Evolutionary conservation across 2,113 vertebrate genomes (phyloP).

Genomic region (Nematolebias whitei): DNA sequence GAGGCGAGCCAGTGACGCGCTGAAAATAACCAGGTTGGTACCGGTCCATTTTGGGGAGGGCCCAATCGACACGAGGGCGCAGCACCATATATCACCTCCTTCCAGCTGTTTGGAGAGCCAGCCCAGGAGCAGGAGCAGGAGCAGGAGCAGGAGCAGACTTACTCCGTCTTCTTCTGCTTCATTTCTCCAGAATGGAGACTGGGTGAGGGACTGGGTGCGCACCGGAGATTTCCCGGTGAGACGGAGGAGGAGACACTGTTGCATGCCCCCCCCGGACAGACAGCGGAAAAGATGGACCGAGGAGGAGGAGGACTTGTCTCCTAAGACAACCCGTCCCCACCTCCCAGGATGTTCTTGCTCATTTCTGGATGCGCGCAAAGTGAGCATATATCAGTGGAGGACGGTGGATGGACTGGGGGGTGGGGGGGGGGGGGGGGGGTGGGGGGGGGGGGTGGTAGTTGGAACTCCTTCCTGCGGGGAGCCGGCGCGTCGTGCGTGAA

Average conservation of each 20-base stretch:
- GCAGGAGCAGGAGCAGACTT: slow-evolving; percentile 21
- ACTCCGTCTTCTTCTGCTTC: neutral
- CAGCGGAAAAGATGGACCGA: slow-evolving; percentile 33
- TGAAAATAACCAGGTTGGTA: slow-evolving; percentile 78
- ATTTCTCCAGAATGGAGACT: slow-evolving; percentile 52
- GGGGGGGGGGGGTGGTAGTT: too few relatives aligned
- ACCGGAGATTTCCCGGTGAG: slow-evolving; percentile 43
- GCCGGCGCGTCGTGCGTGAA: neutral
- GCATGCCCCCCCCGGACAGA: slow-evolving; percentile 40
- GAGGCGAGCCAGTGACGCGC: slow-evolving; percentile 69
- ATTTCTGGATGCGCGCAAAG: slow-evolving; percentile 62
- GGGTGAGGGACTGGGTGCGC: slow-evolving; percentile 42
- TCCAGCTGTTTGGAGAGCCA: slow-evolving; percentile 76
- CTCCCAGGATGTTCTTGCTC: slow-evolving; percentile 68
- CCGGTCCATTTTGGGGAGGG: slow-evolving; percentile 79
- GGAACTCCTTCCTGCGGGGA: slow-evolving; percentile 36
- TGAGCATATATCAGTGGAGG: slow-evolving; percentile 55
- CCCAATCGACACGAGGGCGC: slow-evolving; percentile 66
- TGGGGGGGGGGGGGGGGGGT: too few relatives aligned
- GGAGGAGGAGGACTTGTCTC: slow-evolving; percentile 47
- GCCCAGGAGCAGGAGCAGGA: slow-evolving; percentile 43
- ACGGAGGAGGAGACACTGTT: slow-evolving; percentile 65
- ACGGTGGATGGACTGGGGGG: slow-evolving; percentile 48
- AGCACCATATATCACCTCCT: slow-evolving; percentile 72
- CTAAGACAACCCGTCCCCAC: slow-evolving; percentile 55